phyloP scores from a whole-genome alignment of 2,888 invertebrate species.

The Euclidia mi region DNA sequence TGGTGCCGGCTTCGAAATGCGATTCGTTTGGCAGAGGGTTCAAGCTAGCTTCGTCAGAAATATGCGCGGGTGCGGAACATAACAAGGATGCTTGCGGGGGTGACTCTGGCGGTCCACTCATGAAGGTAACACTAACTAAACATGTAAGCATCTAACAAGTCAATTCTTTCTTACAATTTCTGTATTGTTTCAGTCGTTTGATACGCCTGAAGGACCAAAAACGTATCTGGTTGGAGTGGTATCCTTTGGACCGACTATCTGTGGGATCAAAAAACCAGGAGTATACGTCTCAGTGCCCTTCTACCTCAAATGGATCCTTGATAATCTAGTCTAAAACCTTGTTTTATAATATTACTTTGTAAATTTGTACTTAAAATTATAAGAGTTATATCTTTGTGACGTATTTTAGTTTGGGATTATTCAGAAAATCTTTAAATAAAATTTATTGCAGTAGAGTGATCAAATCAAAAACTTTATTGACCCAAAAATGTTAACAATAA shows the following conservation, averaged over 20 bases:
- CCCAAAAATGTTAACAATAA: not conserved
- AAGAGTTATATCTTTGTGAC: not conserved
- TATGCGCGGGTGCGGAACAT: constrained; percentile 89
- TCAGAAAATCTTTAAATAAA: not conserved
- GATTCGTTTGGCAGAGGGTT: constrained; percentile 71
- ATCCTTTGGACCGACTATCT: constrained; percentile 90
- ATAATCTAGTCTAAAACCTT: constrained; percentile 59
- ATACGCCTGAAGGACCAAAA: constrained; percentile 84
- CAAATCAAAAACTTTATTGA: constrained; percentile 1
- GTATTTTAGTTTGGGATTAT: not conserved
- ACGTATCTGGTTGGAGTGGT: constrained; percentile 91
- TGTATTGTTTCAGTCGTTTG: constrained; percentile 76
- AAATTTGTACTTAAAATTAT: constrained; percentile 3
- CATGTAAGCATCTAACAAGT: too few species aligned
- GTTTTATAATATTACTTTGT: not conserved
- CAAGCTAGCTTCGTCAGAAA: constrained; percentile 70
- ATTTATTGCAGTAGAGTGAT: too few species aligned
- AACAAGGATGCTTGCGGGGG: constrained; percentile 91
- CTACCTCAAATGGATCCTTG: constrained; percentile 90
- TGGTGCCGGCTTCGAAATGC: constrained; percentile 69
- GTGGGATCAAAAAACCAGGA: constrained; percentile 88
- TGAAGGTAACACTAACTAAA: constrained; percentile 71
- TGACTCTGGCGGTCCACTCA: constrained; percentile 91
- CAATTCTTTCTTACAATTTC: too few species aligned
- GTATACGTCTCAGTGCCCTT: constrained; percentile 87